Conservation (phyloP, 1,140 invertebrate genomes). For the Dreissena polymorpha region DNA sequence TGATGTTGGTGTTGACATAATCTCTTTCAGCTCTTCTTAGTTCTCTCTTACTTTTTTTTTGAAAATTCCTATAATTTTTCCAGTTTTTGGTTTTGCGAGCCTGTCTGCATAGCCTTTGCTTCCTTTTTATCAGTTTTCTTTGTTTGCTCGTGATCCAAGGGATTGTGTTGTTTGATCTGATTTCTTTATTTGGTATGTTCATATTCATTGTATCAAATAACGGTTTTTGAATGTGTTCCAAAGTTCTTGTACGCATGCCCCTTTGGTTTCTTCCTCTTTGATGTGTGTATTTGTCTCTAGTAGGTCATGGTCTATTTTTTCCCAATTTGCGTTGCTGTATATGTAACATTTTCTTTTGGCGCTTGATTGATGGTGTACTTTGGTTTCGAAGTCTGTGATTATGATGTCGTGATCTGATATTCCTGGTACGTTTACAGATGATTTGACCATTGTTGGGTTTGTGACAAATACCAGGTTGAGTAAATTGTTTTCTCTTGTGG, state of each 20-base stretch:
- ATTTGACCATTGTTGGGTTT: conserved; percentile 32
- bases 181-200: too few species aligned
- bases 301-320: neutral
- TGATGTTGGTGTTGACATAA: conserved; percentile 55
- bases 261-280: neutral
- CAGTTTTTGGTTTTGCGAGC: neutral
- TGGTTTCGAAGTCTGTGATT: conserved; percentile 15
- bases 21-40: conserved; percentile 52
- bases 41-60: conserved; percentile 51
- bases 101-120: neutral
- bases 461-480: conserved; percentile 40
- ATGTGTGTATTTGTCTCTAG: neutral
- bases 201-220: too few species aligned
- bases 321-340: conserved; percentile 34
- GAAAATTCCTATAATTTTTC: conserved; percentile 22
- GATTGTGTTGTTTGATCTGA: neutral
- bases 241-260: neutral
- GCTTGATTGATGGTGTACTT: neutral
- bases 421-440: conserved; percentile 9
- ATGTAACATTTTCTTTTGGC: neutral
- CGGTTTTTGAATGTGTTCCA: conserved; percentile 7
- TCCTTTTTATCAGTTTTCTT: neutral
- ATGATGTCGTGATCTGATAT: conserved; percentile 46
- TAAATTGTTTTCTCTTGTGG: conserved; percentile 18
- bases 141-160: too few species aligned